These are phyloP conservation scores for Axis porcinus DNA, from an alignment of 2,113 vertebrate species.

Conservation along the genomic window DNA sequence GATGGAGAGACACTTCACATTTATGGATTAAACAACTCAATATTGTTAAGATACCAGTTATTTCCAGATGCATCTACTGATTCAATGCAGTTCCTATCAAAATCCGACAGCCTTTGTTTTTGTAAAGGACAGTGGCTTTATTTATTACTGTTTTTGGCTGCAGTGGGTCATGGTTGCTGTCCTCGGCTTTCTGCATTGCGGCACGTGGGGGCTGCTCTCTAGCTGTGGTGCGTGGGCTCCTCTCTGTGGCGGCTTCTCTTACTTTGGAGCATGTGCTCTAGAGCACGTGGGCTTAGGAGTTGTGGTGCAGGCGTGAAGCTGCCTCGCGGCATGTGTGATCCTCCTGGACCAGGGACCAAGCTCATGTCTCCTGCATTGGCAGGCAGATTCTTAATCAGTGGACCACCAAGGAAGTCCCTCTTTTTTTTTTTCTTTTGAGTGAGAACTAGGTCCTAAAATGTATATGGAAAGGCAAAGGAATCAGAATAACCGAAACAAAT, in stretches of 20 bases:
- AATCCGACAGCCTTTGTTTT: neutral
- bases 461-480: neutral
- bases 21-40: neutral
- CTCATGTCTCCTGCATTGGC: neutral
- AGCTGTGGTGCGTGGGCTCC: neutral
- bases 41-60: neutral
- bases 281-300: neutral
- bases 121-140: neutral
- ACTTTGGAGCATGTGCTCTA: neutral
- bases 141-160: neutral
- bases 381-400: neutral
- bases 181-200: neutral
- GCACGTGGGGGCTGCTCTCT: neutral
- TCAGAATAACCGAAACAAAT: neutral
- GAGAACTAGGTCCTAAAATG: neutral
- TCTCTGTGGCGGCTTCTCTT: fast-evolving
- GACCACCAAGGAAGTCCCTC: neutral
- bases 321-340: neutral
- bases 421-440: neutral
- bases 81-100: neutral
- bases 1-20: neutral
- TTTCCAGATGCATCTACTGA: neutral
- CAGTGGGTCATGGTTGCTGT: neutral
- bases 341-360: neutral
- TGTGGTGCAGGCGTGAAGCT: neutral